Evolutionary conservation across 1,140 invertebrate genomes (phyloP), one percentile per base, ranked within the genome.

Genomic region (Steinernema khuongi): DNA sequence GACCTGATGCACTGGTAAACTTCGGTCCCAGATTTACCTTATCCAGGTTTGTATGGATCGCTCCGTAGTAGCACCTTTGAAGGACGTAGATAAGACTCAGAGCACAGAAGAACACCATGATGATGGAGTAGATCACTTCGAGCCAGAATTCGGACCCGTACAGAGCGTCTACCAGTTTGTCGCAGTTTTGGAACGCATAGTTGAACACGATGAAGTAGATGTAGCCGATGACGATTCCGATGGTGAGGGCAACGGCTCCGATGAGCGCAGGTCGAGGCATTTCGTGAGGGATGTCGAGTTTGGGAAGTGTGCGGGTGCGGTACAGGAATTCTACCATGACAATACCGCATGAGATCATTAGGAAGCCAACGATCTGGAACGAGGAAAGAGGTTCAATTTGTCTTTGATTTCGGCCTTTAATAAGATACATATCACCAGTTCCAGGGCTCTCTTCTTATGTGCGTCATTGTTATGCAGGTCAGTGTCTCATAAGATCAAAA

Each of bases 201-300:
- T 85, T 84, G 74, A 85, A 84, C 18, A 84, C 74, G 22, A 84
- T 77, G 60, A 85, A 84, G 69, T 84, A 84, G 4, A 82, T 74
- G 68, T 84, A 84, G 22, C 83, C 83, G 1, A 84, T 26, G 1
- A 78, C 78, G 41, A 84, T 83, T 22, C 83, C 83, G 18, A 81
- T 74, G 2, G 83, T 85, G 19, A 84, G 67, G 19, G 76, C 78
- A 32, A 84, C 74, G 2, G 83, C 81, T 31, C 81, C 82, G 43
- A 84, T 76, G 1, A 84, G 43, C n/a, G 81, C 85, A 0, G 83
- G 83, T 26, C 81, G 68, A 1, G 83, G 83, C 33, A 84, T 80
- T 31, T 75, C 80, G 29, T 84, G 83, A 11, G 83, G 83, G 32
- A 72, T 77, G 31, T 79, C 74, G 14, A 84, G 70, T 77, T 84